Evolutionary conservation across 2,113 vertebrate species (phyloP), one percentile per base, ranked within the genome.

Genomic region (Acrocephalus arundinaceus): DNA sequence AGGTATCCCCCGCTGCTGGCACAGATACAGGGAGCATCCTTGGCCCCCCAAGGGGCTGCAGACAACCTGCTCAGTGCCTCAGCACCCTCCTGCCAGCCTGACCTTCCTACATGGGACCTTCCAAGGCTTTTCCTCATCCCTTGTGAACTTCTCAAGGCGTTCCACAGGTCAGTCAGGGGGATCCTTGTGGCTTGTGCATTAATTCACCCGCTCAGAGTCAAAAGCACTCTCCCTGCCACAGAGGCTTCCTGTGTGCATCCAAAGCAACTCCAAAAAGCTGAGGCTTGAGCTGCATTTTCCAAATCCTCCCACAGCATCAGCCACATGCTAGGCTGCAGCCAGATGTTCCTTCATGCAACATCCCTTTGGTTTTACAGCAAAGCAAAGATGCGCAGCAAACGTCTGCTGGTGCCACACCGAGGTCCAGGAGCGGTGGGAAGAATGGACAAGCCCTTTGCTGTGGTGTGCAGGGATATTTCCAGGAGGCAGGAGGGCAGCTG

Each of bases 381-480:
- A 35, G 15, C 46, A 7, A n/a, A 57, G 87, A 31, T 0, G 18
- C 3, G 15, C 80, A 58, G 74, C 46, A 48, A 43, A 71, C 15
- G 1, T 58, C n/a, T 49, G 30, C 63, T 11, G 7, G 61, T 19
- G 35, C 35, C 54, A 49, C 4, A 1, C 10, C 21, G 3, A 31
- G 67, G 54, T 48, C 76, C 58, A 33, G 78, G 54, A 22, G 2
- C 49, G 30, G n/a, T 37, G 58, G 43, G 46, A 74, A 59, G 71
- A 2, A 2, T 0, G 10, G 61, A 24, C 2, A 2, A 93, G 61
- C 33, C 4, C 37, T 45, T 61, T 1, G 17, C 39, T 2, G 0
- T 9, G 68, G 23, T 3, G 27, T 24, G 18, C 0, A 10, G 55
- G 3, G 28, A 2, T 13, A 2, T 54, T 90, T 46, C 94, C 94